Percentiles rank a stretch among this genome's conserved stretches.
phyloP scores from a whole-genome alignment of 2,888 invertebrate species.

The Nomada lathburiana region DNA sequence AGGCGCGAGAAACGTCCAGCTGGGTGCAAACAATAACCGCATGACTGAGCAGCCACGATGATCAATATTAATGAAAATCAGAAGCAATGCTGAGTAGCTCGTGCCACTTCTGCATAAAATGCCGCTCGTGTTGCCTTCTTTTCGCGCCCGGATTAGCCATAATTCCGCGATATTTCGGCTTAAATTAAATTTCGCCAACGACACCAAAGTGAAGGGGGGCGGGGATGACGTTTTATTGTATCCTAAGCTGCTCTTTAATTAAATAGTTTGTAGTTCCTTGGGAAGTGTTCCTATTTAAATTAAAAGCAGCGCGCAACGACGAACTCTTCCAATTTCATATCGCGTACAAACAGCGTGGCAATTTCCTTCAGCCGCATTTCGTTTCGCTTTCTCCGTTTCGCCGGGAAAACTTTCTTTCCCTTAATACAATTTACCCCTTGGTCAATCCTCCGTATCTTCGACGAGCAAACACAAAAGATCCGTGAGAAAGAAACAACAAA shows the following conservation, averaged over 20 bases:
- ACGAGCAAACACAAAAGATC: background rate
- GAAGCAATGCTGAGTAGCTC: conserved; percentile 30
- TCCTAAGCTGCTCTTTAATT: conserved; percentile 42
- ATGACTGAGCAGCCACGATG: conserved; percentile 64
- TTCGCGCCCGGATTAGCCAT: conserved; percentile 26
- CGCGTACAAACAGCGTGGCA: conserved; percentile 11
- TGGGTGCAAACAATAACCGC: conserved; percentile 58
- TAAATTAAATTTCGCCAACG: conserved; percentile 44
- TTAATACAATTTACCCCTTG: conserved; percentile 15
- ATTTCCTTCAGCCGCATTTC: conserved; percentile 4
- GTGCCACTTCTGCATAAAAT: conserved; percentile 19
- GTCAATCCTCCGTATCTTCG: conserved; percentile 5
- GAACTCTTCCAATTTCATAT: conserved; percentile 16
- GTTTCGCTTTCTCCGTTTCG: background rate
- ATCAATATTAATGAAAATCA: conserved; percentile 73
- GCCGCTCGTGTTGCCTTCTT: conserved; percentile 27
- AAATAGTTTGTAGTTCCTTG: conserved; percentile 38
- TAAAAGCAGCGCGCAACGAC: conserved; percentile 1
- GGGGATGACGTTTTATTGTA: conserved; percentile 4
- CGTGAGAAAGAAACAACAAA: background rate
- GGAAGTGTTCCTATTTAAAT: conserved; percentile 44
- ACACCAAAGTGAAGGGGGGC: conserved; percentile 2
- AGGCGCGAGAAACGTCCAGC: conserved; percentile 53
- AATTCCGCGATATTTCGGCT: conserved; percentile 31
- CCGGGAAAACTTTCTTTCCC: conserved; percentile 17